Base-by-base conservation (phyloP, 2,113 vertebrate genomes). In the Puffinus mauretanicus region DNA sequence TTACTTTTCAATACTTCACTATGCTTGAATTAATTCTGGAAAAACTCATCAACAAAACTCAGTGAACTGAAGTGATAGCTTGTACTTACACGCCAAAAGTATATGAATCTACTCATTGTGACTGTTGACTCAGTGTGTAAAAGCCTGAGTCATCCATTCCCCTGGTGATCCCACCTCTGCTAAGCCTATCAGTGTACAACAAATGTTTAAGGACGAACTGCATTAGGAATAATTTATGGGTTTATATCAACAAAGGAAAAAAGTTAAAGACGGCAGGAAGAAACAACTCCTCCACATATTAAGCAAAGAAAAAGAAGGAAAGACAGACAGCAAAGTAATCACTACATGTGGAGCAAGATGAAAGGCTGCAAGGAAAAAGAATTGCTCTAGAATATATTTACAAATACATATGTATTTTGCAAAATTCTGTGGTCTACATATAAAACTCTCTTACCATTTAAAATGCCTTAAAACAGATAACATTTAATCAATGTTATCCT, bases 91-190 rank as follows among this genome's bases (percentile, higher is more conserved):
- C 5, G 86, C 71, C 79, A 78, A 61, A 89, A 76, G 89, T 77
- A 58, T 34, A 81, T 81, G 79, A 96, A 97, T 97, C 82, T 83
- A 81, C 60, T 94, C 79, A 77, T 90, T 96, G 91, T 94, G 90
- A 96, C 95, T 80, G 61, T 82, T 97, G 95, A 97, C 85, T 97
- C 96, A 97, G 87, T 49, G 72, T 61, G 69, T 52, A 90, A 90
- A 88, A 88, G 64, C 62, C 51, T 93, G 95, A 97, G 76, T 97
- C 94, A 97, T 65, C 75, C 72, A 88, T 94, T 94, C 85, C 91
- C 79, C 76, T 29, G n/a, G 47, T 86, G 82, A 94, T 49, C 90
- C 69, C 82, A 83, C 36, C 82, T 61, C 76, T 75, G 42, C 91
- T 78, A 64, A 85, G 88, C 78, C 91, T 89, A 90, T 29, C 78